Conservation (phyloP, 2,797 vertebrate genomes). For the Dryobates pubescens region DNA sequence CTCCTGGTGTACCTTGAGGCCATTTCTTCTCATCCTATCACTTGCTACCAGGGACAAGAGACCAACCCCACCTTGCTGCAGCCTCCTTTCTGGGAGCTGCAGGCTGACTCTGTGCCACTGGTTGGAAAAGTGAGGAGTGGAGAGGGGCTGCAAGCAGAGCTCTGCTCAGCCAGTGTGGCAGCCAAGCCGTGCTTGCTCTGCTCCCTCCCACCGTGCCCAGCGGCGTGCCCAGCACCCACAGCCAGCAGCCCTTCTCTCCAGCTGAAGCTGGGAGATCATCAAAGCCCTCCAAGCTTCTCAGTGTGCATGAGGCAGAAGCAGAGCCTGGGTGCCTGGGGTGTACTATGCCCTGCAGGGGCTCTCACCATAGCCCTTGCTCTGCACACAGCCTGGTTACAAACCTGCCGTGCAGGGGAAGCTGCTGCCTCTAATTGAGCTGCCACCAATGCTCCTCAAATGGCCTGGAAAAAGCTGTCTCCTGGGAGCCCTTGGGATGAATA, state of each 20-base stretch:
- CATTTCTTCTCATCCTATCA: too few relatives aligned
- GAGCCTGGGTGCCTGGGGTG: background rate
- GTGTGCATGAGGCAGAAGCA: background rate
- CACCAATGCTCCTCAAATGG: conserved; percentile 42
- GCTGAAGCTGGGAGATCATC: background rate
- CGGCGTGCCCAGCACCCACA: background rate
- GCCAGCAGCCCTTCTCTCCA: background rate
- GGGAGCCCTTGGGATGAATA: conserved; percentile 39
- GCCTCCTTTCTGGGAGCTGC: too few relatives aligned
- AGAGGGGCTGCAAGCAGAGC: background rate
- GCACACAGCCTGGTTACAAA: conserved; percentile 44
- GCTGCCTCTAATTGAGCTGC: conserved; percentile 42
- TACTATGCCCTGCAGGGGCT: background rate
- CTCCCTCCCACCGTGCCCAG: background rate
- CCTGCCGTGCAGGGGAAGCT: background rate
- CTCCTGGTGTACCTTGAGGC: too few relatives aligned
- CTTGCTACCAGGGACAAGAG: too few relatives aligned
- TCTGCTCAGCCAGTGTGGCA: background rate
- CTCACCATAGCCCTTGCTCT: conserved; percentile 42
- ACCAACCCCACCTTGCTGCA: too few relatives aligned
- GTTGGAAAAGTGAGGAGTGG: background rate
- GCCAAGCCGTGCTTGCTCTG: background rate
- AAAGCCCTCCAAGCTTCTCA: background rate
- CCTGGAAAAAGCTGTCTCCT: conserved; percentile 42
- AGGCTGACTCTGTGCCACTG: rapidly evolving